Base-by-base conservation (phyloP, 1,140 invertebrate species). In the Maniola jurtina region DNA sequence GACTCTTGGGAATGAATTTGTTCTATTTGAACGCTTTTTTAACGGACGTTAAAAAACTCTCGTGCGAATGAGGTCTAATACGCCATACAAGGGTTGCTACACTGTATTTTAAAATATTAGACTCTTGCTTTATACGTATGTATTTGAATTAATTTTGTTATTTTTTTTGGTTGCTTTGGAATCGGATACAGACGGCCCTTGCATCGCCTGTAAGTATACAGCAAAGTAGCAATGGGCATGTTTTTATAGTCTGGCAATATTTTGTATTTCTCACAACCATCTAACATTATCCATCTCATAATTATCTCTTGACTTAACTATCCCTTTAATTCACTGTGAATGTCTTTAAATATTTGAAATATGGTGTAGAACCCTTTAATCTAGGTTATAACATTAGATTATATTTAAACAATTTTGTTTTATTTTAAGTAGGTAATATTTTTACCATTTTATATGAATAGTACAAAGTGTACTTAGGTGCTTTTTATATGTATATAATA, bases 131-230 rank as follows among this genome's bases (percentile, higher is more conserved):
- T 36, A 14, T 54, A 7, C 4, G 1, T 54, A 55, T 5, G 10
- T 55, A 25, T 47, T 47, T 60, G 8, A 34, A 40, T 60, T 5
- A 16, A 16, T 16, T 6, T 52, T 52, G 0, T 16, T 52, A 52
- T 52, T 52, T 45, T n/a, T 60, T 47, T 60, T 45, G 15, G 14
- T 42, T 10, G 33, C 40, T 58, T 58, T 58, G 58, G 54, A 55
- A 55, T 57, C 16, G 55, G 42, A 64, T 54, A 64, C 61, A 69
- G 61, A 64, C 67, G 58, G 56, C 67, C 59, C 63, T 64, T 55
- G 57, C 40, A 55, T 55, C 67, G 48, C 62, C 61, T 61, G 67
- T 69, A 48, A 69, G 67, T 69, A 69, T 61, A 64, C 64, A 47
- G 52, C 60, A 56, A 45, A 13, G 45, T 16, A 62, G 54, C 16